A percentile compares a stretch with the other conserved stretches of the same genome.
phyloP scores from a whole-genome alignment of 2,888 invertebrate species.

The Amblyjoppa proteus region DNA sequence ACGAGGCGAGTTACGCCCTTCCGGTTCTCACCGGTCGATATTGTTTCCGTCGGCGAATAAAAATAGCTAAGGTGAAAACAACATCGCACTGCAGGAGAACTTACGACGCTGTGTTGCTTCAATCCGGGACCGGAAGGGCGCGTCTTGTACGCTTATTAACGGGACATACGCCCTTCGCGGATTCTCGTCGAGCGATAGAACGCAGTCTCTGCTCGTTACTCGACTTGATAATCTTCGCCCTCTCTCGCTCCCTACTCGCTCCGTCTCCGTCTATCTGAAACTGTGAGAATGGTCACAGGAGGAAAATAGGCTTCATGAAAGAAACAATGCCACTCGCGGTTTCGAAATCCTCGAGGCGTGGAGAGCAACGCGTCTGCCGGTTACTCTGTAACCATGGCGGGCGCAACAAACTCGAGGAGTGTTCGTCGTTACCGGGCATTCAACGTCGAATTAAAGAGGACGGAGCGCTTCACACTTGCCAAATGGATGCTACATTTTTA shows the following conservation, averaged over 20 bases:
- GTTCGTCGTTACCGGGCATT: too few relatives aligned
- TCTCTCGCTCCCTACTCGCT: conserved; percentile 16
- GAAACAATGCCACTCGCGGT: conserved; percentile 78
- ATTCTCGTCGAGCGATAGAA: conserved; percentile 5
- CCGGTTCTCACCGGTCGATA: background rate
- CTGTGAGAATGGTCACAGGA: conserved; percentile 81
- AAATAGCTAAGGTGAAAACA: conserved; percentile 33
- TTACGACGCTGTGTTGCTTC: background rate
- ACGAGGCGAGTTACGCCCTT: too few relatives aligned
- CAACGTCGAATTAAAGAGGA: too few relatives aligned
- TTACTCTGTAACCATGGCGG: conserved; percentile 4
- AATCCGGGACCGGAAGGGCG: too few relatives aligned
- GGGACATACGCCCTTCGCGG: too few relatives aligned
- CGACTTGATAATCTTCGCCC: conserved; percentile 55
- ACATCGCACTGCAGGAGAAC: conserved; percentile 9
- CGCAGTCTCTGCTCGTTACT: conserved; percentile 50
- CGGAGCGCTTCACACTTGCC: too few relatives aligned
- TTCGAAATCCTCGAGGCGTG: conserved; percentile 76
- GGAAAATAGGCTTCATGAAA: conserved; percentile 80
- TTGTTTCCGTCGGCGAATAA: conserved; percentile 17
- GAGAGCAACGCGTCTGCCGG: conserved; percentile 42
- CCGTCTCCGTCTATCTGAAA: conserved; percentile 47
- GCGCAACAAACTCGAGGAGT: background rate
- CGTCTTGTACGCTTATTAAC: too few relatives aligned
- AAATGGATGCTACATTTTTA: too few relatives aligned